Percentiles rank a stretch among this genome's conserved stretches.
These are phyloP conservation scores for Spisula solida DNA, from an alignment of 2,888 invertebrate species.

Conservation along the genomic window DNA sequence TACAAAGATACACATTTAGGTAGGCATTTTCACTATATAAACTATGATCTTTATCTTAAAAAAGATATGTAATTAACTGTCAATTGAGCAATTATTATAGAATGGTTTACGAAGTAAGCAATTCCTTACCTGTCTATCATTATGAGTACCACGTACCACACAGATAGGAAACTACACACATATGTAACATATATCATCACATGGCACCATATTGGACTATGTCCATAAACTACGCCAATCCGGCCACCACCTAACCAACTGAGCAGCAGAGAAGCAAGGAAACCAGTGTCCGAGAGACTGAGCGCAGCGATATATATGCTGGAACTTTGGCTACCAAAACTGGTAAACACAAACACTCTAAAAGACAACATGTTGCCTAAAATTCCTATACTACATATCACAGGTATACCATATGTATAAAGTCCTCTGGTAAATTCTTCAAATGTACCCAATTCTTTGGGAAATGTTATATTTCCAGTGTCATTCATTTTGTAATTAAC, in stretches of 20 bases:
- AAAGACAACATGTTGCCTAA: slow-evolving; percentile 93
- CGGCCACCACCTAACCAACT: slow-evolving; percentile 76
- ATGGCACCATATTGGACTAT: slow-evolving; percentile 62
- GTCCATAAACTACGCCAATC: slow-evolving; percentile 57
- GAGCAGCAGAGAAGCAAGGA: slow-evolving; percentile 91
- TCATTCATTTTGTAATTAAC: slow-evolving; percentile 32
- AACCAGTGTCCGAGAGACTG: slow-evolving; percentile 93
- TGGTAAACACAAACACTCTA: slow-evolving; percentile 92
- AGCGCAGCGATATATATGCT: slow-evolving; percentile 93
- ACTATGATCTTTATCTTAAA: no score
- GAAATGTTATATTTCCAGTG: not conserved
- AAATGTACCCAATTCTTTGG: slow-evolving; percentile 24
- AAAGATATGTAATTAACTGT: no score
- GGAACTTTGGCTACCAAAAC: slow-evolving; percentile 92
- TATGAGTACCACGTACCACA: slow-evolving; percentile 95
- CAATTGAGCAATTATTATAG: no score
- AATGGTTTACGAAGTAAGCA: no score
- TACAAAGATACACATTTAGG: no score
- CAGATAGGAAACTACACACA: slow-evolving; percentile 92
- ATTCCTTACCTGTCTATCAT: slow-evolving; percentile 89
- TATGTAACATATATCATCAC: slow-evolving; percentile 86
- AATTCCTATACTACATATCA: slow-evolving; percentile 91
- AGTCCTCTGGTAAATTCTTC: slow-evolving; percentile 56
- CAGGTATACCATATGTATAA: slow-evolving; percentile 87
- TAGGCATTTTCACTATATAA: no score